These are phyloP conservation scores for Pomacea maculata DNA, from an alignment of 1,140 invertebrate species.

Conservation along the genomic window DNA sequence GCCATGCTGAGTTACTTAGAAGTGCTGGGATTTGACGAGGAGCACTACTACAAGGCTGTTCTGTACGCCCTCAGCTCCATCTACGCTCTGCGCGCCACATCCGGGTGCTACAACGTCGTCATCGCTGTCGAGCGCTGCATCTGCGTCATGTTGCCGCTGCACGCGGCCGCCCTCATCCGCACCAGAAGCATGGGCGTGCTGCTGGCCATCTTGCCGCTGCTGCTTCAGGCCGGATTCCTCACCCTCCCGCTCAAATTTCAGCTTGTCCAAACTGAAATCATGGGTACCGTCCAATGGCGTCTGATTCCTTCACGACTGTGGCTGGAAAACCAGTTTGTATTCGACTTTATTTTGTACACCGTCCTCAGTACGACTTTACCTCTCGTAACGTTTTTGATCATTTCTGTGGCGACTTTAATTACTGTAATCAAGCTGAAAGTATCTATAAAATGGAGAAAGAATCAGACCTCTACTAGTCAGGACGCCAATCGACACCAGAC, in stretches of 20 bases:
- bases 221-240: not conserved
- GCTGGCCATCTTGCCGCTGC: not conserved
- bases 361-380: not conserved
- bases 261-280: too few species aligned
- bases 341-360: too few species aligned
- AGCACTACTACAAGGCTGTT: too few species aligned
- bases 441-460: slow-evolving; percentile 1
- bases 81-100: not conserved
- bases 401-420: not conserved
- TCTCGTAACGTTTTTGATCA: not conserved
- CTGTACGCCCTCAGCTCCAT: too few species aligned
- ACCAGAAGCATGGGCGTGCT: not conserved
- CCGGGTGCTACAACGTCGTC: not conserved
- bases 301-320: too few species aligned
- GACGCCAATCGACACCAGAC: not conserved
- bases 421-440: not conserved
- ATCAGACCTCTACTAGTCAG: not conserved
- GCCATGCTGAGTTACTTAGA: too few species aligned
- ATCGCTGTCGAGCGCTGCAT: slow-evolving; percentile 3
- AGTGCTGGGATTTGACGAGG: too few species aligned
- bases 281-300: too few species aligned
- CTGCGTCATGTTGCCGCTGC: not conserved
- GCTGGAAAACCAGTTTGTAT: too few species aligned
- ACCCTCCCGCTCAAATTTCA: too few species aligned
- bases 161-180: slow-evolving; percentile 1